A percentile compares a stretch with the other conserved stretches of the same genome.
Conservation (phyloP, 2,113 vertebrate species). For the Lophotis ruficrista region DNA sequence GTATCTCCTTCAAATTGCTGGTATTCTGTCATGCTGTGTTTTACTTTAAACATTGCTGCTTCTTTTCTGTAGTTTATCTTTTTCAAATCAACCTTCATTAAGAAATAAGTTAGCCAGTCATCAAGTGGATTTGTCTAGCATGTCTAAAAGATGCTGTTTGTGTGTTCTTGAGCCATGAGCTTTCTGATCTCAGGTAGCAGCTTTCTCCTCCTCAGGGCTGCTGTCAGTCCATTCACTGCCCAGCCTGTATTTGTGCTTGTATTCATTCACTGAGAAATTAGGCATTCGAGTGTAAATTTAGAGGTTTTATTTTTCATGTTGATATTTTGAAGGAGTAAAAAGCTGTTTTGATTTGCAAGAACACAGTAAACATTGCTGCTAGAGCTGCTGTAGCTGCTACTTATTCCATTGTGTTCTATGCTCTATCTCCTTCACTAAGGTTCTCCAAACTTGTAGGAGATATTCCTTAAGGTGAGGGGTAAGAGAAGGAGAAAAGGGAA, state of each 20-base stretch:
- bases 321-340: neutral
- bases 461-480: neutral
- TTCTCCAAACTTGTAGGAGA: neutral
- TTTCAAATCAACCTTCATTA: neutral
- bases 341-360: neutral
- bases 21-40: neutral
- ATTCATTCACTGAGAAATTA: neutral
- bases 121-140: neutral
- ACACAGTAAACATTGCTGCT: neutral
- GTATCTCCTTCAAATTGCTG: neutral
- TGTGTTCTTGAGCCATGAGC: neutral
- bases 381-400: neutral
- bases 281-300: neutral
- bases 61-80: neutral
- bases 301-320: neutral
- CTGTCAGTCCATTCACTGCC: too few species aligned
- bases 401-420: neutral
- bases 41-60: neutral
- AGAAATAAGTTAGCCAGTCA: neutral
- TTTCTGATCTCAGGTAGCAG: neutral
- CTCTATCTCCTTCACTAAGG: neutral
- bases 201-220: neutral
- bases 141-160: neutral
- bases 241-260: neutral
- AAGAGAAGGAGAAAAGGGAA: neutral